A percentile compares a stretch with the other conserved stretches of the same genome.
Evolutionary conservation across 2,113 vertebrate genomes (phyloP).

Genomic region (Oryzias woworae): DNA sequence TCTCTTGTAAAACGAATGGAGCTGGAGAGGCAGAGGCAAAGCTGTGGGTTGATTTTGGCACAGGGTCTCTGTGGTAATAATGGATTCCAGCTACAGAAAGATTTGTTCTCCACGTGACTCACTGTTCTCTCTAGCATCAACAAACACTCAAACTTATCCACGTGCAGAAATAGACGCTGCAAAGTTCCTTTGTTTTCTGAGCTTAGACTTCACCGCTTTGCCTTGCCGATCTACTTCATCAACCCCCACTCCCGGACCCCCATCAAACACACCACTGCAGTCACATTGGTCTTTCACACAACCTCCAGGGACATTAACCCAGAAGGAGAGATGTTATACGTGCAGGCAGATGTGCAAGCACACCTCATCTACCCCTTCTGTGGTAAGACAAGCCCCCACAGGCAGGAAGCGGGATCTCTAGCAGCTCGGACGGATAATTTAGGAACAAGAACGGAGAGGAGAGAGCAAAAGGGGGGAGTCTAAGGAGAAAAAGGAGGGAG

Average conservation of each 20-base stretch:
- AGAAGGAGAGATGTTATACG: slow-evolving; percentile 18
- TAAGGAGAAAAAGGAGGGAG: slow-evolving; percentile 13
- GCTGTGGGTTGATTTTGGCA: slow-evolving; percentile 68
- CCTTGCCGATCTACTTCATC: slow-evolving; percentile 31
- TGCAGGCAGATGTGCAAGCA: slow-evolving; percentile 17
- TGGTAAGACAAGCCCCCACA: slow-evolving; percentile 38
- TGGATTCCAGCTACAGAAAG: slow-evolving; percentile 70
- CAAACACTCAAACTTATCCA: slow-evolving; percentile 50
- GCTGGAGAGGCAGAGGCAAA: slow-evolving; percentile 37
- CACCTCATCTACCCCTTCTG: slow-evolving; percentile 31
- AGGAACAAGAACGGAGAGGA: slow-evolving; percentile 33
- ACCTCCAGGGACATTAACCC: slow-evolving; percentile 45
- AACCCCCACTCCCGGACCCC: slow-evolving; percentile 36
- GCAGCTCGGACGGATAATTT: slow-evolving; percentile 54
- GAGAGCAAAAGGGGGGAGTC: neutral
- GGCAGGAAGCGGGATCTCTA: slow-evolving; percentile 54
- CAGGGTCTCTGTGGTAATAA: slow-evolving; percentile 60
- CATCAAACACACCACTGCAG: slow-evolving; percentile 32
- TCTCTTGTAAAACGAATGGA: slow-evolving; percentile 63
- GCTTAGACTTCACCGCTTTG: slow-evolving; percentile 24
- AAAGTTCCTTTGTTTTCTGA: slow-evolving; percentile 54
- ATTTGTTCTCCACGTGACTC: slow-evolving; percentile 73
- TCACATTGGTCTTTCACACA: slow-evolving; percentile 16
- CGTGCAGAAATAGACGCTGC: slow-evolving; percentile 44
- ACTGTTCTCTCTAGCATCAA: slow-evolving; percentile 53